Percentiles rank a stretch among this genome's conserved stretches.
phyloP scores from a whole-genome alignment of 2,797 vertebrate genomes.

The Macropus fuliginosus region DNA sequence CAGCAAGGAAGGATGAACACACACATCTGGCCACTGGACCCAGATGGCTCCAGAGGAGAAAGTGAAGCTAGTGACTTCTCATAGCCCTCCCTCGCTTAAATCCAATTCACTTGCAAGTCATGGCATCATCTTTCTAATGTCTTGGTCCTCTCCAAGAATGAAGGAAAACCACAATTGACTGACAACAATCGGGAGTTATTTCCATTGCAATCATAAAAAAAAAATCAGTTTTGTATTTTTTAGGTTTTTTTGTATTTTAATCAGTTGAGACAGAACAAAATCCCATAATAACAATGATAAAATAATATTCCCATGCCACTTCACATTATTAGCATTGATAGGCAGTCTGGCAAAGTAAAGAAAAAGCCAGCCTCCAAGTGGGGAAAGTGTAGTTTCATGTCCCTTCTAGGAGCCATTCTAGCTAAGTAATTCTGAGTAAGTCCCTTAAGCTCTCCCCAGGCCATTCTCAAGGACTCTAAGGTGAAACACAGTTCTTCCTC shows the following conservation, averaged over 20 bases:
- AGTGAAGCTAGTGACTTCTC: too few species aligned
- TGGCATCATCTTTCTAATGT: too few species aligned
- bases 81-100: too few species aligned
- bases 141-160: too few species aligned
- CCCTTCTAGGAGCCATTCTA: background rate
- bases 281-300: background rate
- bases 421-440: background rate
- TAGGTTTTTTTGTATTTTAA: background rate
- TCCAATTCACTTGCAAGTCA: too few species aligned
- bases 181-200: background rate
- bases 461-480: background rate
- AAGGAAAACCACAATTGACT: background rate
- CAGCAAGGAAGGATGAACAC: too few species aligned
- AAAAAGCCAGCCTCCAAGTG: background rate
- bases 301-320: background rate
- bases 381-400: background rate
- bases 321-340: background rate
- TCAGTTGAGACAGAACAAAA: background rate
- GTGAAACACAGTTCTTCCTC: background rate
- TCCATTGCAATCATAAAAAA: background rate
- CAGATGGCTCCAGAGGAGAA: too few species aligned
- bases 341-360: background rate
- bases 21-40: too few species aligned
- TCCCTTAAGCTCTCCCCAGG: background rate
- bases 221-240: background rate